Evolutionary conservation across 2,113 vertebrate genomes (phyloP).

Genomic region (Balaeniceps rex): DNA sequence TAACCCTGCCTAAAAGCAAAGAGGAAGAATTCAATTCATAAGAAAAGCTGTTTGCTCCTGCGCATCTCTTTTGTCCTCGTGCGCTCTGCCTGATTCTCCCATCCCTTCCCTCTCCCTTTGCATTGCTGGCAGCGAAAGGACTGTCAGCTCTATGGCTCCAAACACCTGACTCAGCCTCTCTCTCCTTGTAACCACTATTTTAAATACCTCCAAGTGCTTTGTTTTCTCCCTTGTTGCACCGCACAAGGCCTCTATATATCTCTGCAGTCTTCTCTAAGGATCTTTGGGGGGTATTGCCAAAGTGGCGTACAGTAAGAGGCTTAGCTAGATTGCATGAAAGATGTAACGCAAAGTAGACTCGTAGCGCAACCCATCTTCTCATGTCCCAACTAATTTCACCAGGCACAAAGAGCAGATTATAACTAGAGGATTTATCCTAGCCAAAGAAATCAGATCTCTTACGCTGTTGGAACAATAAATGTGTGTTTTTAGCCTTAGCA

Average conservation of each 20-base stretch:
- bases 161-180: neutral
- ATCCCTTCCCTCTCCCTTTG: neutral
- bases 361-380: neutral
- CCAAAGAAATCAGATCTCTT: neutral
- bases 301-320: neutral
- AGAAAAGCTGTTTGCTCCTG: neutral
- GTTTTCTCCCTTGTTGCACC: neutral
- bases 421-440: neutral
- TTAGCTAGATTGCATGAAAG: neutral
- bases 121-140: neutral
- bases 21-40: neutral
- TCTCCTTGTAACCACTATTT: neutral
- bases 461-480: neutral
- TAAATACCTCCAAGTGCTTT: neutral
- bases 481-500: neutral
- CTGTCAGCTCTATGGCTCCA: neutral
- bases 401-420: neutral
- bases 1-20: neutral
- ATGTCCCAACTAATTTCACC: neutral
- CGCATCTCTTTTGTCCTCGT: neutral
- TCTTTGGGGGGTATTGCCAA: neutral
- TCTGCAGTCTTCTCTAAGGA: neutral
- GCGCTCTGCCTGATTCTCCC: neutral
- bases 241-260: neutral
- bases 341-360: accelerated